These are phyloP conservation scores for Allolobophora icterica DNA, from an alignment of 2,888 invertebrate genomes.

Conservation along the genomic window DNA sequence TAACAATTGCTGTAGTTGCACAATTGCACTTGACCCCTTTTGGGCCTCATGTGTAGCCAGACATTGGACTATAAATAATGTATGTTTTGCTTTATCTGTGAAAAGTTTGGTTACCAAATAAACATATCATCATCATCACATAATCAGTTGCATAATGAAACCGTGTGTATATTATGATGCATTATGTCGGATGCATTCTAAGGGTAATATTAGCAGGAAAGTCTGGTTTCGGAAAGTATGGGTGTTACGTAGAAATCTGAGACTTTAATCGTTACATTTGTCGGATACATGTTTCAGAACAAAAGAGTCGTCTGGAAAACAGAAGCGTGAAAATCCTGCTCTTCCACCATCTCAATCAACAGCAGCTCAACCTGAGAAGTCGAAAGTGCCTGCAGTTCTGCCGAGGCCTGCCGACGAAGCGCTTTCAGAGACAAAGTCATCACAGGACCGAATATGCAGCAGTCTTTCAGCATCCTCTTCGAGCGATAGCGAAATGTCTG, in stretches of 20 bases:
- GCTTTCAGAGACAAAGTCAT: neutral
- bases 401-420: neutral
- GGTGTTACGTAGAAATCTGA: neutral
- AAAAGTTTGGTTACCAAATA: too few species aligned
- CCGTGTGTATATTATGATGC: neutral
- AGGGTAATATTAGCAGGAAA: neutral
- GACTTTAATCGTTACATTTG: neutral
- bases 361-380: neutral
- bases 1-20: too few species aligned
- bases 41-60: too few species aligned
- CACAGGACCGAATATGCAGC: neutral
- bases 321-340: neutral
- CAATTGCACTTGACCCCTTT: too few species aligned
- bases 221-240: neutral
- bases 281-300: neutral
- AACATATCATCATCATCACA: too few species aligned
- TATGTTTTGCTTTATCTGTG: too few species aligned
- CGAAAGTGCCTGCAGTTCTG: neutral
- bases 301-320: neutral
- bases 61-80: too few species aligned
- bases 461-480: neutral
- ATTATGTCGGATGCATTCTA: neutral
- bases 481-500: slow-evolving; percentile 12
- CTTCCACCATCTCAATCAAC: neutral
- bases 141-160: too few species aligned